Evolutionary conservation across 2,797 vertebrate species (phyloP).

Genomic region (Gymnodraco acuticeps): DNA sequence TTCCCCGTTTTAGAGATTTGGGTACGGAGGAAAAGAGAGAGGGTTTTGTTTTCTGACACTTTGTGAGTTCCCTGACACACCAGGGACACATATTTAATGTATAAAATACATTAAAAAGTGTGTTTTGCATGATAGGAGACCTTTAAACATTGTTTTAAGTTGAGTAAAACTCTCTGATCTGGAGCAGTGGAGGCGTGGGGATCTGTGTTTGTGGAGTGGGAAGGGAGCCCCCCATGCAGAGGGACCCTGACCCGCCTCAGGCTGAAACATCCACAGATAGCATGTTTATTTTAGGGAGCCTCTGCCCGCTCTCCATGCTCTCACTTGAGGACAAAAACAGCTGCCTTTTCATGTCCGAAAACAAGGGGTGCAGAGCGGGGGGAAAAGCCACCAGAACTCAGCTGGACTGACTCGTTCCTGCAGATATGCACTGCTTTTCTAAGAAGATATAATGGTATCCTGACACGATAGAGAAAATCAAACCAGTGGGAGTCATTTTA

Average conservation of each 20-base stretch:
- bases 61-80: no score
- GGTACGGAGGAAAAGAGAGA: no score
- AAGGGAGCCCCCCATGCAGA: constrained; percentile 62
- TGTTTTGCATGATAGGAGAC: no score
- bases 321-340: constrained; percentile 76
- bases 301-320: constrained; percentile 63
- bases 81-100: no score
- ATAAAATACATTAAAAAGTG: no score
- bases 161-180: constrained; percentile 19
- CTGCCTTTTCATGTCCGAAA: constrained; percentile 70
- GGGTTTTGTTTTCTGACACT: no score
- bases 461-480: not conserved
- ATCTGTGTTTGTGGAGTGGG: constrained; percentile 53
- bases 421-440: not conserved
- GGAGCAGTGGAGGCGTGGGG: constrained; percentile 23
- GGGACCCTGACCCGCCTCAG: constrained; percentile 67
- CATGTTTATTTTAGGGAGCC: constrained; percentile 82
- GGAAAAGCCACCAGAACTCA: constrained; percentile 4
- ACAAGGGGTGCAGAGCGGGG: constrained; percentile 35
- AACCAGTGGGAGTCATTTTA: not conserved
- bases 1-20: no score
- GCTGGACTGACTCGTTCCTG: not conserved
- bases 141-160: not conserved
- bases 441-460: not conserved
- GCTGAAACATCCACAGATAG: constrained; percentile 43